Evolutionary conservation across 2,888 invertebrate species (phyloP).

Genomic region (Rhaphigaster nebulosa): DNA sequence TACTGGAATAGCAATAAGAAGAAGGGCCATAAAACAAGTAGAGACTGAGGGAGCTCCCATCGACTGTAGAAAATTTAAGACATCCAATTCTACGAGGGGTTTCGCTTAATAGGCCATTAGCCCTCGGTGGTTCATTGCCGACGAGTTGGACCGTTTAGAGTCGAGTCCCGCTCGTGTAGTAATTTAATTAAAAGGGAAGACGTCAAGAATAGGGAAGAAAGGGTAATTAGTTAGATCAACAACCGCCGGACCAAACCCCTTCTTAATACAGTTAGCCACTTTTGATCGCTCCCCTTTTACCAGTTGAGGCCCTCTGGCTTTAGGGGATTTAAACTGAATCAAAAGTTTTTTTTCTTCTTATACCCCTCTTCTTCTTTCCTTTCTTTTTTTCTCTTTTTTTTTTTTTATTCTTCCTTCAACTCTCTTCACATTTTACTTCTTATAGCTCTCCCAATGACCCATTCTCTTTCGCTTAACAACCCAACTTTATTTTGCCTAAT

Average conservation of each 20-base stretch:
- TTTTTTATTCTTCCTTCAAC: not conserved
- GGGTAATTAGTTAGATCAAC: constrained; percentile 53
- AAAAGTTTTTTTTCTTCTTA: constrained; percentile 13
- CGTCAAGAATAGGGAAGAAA: constrained; percentile 43
- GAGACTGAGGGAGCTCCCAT: not conserved
- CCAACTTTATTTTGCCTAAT: not conserved
- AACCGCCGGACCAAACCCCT: not conserved
- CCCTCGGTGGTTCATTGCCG: not conserved
- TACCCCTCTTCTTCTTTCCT: too few relatives aligned
- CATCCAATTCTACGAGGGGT: constrained; percentile 27
- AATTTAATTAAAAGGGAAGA: constrained; percentile 57
- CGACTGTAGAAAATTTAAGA: constrained; percentile 31
- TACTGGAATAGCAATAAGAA: not conserved
- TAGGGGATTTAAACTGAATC: constrained; percentile 29
- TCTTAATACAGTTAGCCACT: constrained; percentile 47
- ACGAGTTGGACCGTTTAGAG: not conserved
- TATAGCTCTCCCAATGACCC: not conserved
- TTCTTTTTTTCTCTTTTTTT: not conserved
- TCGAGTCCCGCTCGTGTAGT: not conserved
- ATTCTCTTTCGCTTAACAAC: constrained; percentile 12
- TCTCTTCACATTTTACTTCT: constrained; percentile 23
- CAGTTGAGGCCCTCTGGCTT: constrained; percentile 16
- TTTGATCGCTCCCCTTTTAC: constrained; percentile 27
- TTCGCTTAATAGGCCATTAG: constrained; percentile 23
- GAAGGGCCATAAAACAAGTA: not conserved